Percentiles rank a stretch among this genome's conserved stretches.
These are phyloP conservation scores for Seriola dumerili DNA, from an alignment of 2,113 vertebrate genomes.

Conservation along the genomic window DNA sequence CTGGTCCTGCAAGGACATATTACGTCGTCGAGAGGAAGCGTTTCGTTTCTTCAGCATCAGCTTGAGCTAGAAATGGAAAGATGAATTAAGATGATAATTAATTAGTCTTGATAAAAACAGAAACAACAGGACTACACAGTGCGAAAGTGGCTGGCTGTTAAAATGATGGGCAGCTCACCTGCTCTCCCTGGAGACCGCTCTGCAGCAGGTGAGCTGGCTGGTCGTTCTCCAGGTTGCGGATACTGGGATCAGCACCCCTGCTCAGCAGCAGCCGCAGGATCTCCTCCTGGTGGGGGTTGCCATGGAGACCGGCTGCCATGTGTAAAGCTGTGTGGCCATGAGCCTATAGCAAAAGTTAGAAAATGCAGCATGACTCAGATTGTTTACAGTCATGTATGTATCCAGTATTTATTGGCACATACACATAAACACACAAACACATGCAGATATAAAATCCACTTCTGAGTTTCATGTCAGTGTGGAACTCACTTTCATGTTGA, in stretches of 20 bases:
- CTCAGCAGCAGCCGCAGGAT: slow-evolving; percentile 87
- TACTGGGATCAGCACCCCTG: slow-evolving; percentile 89
- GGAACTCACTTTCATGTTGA: slow-evolving; percentile 91
- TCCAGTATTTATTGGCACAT: neutral
- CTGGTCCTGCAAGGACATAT: slow-evolving; percentile 87
- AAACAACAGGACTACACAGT: neutral
- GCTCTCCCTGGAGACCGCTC: slow-evolving; percentile 85
- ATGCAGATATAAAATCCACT: neutral
- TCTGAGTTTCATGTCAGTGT: slow-evolving; percentile 26
- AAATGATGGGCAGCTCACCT: slow-evolving; percentile 77
- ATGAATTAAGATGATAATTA: neutral
- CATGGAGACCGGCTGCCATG: slow-evolving; percentile 92
- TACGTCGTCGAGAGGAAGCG: slow-evolving; percentile 83
- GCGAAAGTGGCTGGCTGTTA: neutral
- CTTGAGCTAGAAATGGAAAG: slow-evolving; percentile 85
- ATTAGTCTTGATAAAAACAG: too few relatives aligned
- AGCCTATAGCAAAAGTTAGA: slow-evolving; percentile 79
- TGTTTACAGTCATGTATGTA: neutral
- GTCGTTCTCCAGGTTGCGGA: slow-evolving; percentile 93
- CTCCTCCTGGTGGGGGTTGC: slow-evolving; percentile 85
- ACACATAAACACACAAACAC: neutral
- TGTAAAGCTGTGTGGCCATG: slow-evolving; percentile 94
- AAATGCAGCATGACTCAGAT: slow-evolving; percentile 16
- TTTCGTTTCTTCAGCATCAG: slow-evolving; percentile 90
- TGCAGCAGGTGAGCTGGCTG: slow-evolving; percentile 91